These are phyloP conservation scores for Drosophila pseudotakahashii DNA, from an alignment of 2,888 invertebrate genomes.

Conservation along the genomic window DNA sequence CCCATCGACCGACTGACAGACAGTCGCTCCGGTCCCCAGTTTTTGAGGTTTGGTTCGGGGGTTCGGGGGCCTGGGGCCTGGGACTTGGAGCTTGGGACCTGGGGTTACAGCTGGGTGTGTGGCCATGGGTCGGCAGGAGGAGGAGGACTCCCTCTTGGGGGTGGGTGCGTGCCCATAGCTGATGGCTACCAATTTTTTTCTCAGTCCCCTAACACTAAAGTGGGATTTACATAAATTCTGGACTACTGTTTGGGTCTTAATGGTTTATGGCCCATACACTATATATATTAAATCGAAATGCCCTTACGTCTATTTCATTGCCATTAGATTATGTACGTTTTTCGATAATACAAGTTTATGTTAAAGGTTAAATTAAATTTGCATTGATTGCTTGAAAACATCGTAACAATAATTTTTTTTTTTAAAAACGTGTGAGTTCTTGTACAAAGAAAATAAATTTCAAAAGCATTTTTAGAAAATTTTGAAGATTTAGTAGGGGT, in stretches of 20 bases:
- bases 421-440: no score
- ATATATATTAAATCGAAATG: not conserved
- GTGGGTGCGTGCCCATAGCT: slow-evolving; percentile 33
- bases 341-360: not conserved
- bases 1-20: slow-evolving; percentile 40
- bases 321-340: not conserved
- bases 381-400: no score
- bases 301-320: not conserved
- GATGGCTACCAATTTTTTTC: slow-evolving; percentile 23
- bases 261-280: not conserved
- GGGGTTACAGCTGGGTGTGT: slow-evolving; percentile 1
- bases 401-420: no score
- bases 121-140: slow-evolving; percentile 3
- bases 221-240: slow-evolving; percentile 11
- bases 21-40: slow-evolving; percentile 50
- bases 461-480: no score
- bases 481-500: no score
- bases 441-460: no score
- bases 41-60: slow-evolving; percentile 18
- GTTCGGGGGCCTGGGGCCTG: slow-evolving; percentile 12
- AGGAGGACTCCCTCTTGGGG: slow-evolving; percentile 25
- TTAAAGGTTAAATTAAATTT: no score
- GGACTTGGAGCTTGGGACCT: slow-evolving; percentile 5
- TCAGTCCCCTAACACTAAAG: slow-evolving; percentile 10
- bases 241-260: not conserved